A percentile compares a stretch with the other conserved stretches of the same genome.
phyloP scores from a whole-genome alignment of 1,140 invertebrate species.

The Pseudomyrmex flavicornis region DNA sequence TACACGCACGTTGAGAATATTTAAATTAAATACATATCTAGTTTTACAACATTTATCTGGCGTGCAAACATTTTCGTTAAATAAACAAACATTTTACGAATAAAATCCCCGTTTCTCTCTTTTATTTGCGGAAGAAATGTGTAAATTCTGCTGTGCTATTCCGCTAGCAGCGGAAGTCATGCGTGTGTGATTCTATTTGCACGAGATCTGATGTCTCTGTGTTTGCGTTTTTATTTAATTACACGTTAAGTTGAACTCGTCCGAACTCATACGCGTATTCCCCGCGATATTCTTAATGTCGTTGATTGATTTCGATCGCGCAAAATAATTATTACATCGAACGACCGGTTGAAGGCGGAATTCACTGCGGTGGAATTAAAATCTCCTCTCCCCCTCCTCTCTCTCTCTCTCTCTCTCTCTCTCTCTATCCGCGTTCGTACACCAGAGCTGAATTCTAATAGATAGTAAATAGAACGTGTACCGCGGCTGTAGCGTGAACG shows the following conservation, averaged over 20 bases:
- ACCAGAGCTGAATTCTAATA: conserved; percentile 53
- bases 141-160: background rate
- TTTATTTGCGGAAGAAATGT: conserved; percentile 13
- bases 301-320: conserved; percentile 32
- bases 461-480: conserved; percentile 59
- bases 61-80: background rate
- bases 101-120: background rate
- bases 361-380: background rate
- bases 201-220: background rate
- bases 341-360: background rate
- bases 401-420: background rate
- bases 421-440: background rate
- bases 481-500: conserved; percentile 50
- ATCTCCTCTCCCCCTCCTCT: background rate
- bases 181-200: background rate
- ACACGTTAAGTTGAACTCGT: background rate
- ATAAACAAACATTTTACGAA: background rate
- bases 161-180: background rate
- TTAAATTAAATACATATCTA: too few species aligned
- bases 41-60: too few species aligned
- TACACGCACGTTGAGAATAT: background rate
- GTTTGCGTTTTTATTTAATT: conserved; percentile 30
- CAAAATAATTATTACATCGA: conserved; percentile 44
- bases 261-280: background rate
- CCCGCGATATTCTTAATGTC: conserved; percentile 1